phyloP scores from a whole-genome alignment of 2,888 invertebrate genomes.

The Acronicta leporina region DNA sequence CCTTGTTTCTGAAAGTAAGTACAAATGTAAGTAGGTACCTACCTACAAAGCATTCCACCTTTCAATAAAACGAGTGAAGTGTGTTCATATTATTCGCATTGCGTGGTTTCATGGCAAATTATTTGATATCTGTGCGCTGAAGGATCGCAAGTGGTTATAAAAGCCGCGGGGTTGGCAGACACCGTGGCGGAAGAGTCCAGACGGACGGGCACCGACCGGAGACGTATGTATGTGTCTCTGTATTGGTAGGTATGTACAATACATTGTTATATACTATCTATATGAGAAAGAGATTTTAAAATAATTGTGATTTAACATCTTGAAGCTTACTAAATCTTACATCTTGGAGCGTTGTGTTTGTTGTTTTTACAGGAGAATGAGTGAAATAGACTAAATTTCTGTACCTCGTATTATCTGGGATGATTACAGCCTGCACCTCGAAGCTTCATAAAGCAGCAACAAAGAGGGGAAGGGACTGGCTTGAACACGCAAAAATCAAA shows the following conservation, averaged over 20 bases:
- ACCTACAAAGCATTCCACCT: conserved; percentile 6
- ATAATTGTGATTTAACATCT: too few species aligned
- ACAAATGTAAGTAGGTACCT: too few species aligned
- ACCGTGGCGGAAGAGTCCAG: conserved; percentile 49
- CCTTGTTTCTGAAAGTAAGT: not conserved
- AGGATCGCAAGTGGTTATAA: conserved; percentile 36
- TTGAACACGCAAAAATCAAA: too few species aligned
- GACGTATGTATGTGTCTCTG: conserved; percentile 14
- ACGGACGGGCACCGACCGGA: conserved; percentile 48
- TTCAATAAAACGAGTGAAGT: conserved; percentile 40
- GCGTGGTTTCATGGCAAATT: conserved; percentile 46
- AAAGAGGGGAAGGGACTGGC: too few species aligned
- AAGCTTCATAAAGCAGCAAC: too few species aligned
- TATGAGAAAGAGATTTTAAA: too few species aligned
- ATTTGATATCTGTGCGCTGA: conserved; percentile 41
- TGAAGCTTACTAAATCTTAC: too few species aligned
- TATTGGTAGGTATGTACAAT: conserved; percentile 4
- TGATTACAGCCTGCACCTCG: too few species aligned
- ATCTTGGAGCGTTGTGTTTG: too few species aligned
- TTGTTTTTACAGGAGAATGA: too few species aligned
- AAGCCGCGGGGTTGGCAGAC: conserved; percentile 52
- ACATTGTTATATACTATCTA: not conserved
- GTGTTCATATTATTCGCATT: conserved; percentile 7
- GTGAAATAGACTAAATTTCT: too few species aligned
- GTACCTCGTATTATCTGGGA: too few species aligned